Evolutionary conservation across 2,113 vertebrate genomes (phyloP).

Genomic region (Tylochromis polylepis): DNA sequence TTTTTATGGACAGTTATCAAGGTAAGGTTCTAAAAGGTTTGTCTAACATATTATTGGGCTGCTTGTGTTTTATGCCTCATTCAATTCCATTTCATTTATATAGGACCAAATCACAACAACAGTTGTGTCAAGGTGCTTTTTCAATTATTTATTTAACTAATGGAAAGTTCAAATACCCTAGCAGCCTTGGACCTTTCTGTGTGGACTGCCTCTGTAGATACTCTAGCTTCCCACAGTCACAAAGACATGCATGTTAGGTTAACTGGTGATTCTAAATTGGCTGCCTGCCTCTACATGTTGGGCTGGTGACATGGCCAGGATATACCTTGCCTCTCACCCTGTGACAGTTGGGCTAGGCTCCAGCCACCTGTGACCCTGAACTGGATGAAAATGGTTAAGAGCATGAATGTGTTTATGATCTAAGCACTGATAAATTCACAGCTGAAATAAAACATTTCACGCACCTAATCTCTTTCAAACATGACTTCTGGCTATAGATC

Average conservation of each 20-base stretch:
- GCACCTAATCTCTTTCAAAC: not conserved
- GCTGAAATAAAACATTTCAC: not conserved
- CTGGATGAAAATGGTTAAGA: not conserved
- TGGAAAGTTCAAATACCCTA: not conserved
- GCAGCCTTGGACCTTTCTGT: not conserved
- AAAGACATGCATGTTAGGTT: not conserved
- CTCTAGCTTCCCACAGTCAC: not conserved
- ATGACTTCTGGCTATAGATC: not conserved
- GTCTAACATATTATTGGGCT: not conserved
- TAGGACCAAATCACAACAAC: not conserved
- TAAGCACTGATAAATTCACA: not conserved
- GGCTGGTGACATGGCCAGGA: not conserved
- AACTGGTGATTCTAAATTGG: not conserved
- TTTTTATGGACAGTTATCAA: not conserved
- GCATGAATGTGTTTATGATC: not conserved
- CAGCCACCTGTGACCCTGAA: not conserved
- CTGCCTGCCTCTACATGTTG: not conserved
- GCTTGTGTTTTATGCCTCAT: not conserved
- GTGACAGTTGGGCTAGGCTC: fast-evolving
- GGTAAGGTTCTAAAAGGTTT: not conserved
- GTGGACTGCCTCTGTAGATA: not conserved
- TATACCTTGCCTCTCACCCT: not conserved
- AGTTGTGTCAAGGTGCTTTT: not conserved
- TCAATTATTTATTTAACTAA: not conserved
- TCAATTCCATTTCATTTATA: not conserved